phyloP scores from a whole-genome alignment of 1,140 invertebrate species.

The Diorhabda elongata region DNA sequence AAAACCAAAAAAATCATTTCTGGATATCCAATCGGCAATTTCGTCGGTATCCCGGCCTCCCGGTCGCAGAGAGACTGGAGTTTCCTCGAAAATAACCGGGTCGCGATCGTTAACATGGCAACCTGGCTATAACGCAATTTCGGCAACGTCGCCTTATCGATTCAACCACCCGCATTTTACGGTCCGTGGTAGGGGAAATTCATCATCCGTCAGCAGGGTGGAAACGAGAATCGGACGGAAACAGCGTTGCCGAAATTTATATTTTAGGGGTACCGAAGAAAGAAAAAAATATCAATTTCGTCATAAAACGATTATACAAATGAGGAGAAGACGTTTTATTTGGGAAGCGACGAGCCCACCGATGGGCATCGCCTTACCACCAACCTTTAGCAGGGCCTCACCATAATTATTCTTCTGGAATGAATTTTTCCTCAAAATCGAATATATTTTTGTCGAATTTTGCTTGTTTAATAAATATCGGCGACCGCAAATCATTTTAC shows the following conservation, averaged over 20 bases:
- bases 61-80: constrained; percentile 19
- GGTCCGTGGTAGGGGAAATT: constrained; percentile 18
- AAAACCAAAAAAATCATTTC: constrained; percentile 1
- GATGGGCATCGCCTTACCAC: too few relatives aligned
- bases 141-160: constrained; percentile 20
- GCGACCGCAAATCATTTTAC: too few relatives aligned
- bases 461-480: too few relatives aligned
- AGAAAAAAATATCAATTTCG: too few relatives aligned
- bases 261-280: too few relatives aligned
- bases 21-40: not conserved
- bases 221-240: constrained; percentile 12
- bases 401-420: too few relatives aligned
- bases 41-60: constrained; percentile 5
- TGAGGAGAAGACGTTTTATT: too few relatives aligned
- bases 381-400: too few relatives aligned
- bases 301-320: too few relatives aligned
- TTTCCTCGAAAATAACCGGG: constrained; percentile 7
- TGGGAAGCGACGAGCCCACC: too few relatives aligned
- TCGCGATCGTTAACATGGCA: not conserved
- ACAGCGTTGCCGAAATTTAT: not conserved
- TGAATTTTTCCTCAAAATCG: too few relatives aligned
- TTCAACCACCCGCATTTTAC: constrained; percentile 17
- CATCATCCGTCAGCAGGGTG: constrained; percentile 20
- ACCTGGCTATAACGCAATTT: not conserved
- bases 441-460: too few relatives aligned